Conservation (phyloP, 2,797 vertebrate genomes). For the Myiothlypis chrysogaster region DNA sequence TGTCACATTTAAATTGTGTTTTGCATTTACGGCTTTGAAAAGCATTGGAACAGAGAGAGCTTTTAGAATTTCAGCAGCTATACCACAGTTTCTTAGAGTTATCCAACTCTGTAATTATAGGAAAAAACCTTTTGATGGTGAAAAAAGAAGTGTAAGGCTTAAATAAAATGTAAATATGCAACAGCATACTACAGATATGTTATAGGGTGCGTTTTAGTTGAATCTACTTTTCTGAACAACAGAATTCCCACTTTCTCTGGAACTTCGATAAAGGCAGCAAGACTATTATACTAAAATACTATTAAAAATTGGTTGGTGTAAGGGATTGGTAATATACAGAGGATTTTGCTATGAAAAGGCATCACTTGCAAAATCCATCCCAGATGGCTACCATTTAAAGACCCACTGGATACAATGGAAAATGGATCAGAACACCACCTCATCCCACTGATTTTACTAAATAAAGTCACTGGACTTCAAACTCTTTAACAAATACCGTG, state of each 20-base stretch:
- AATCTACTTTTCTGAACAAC: neutral
- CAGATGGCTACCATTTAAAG: neutral
- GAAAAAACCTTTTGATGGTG: neutral
- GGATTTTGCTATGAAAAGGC: neutral
- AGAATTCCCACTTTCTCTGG: neutral
- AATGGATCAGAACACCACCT: neutral
- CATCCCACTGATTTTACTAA: neutral
- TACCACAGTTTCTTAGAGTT: neutral
- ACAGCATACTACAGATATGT: neutral
- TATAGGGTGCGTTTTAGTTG: neutral
- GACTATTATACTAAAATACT: neutral
- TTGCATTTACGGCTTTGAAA: conserved; percentile 14
- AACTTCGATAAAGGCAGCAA: neutral
- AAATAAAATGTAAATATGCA: neutral
- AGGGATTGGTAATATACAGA: neutral
- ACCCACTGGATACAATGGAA: neutral
- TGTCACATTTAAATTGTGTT: conserved; percentile 44
- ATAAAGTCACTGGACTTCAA: neutral
- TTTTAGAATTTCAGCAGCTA: conserved; percentile 2
- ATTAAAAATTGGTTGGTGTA: neutral
- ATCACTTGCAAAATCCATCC: neutral
- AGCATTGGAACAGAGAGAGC: neutral
- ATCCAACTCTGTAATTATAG: neutral
- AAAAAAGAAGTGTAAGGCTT: neutral
- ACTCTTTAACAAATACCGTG: neutral